Conservation (phyloP, 2,797 vertebrate genomes). For the Carapus acus region DNA sequence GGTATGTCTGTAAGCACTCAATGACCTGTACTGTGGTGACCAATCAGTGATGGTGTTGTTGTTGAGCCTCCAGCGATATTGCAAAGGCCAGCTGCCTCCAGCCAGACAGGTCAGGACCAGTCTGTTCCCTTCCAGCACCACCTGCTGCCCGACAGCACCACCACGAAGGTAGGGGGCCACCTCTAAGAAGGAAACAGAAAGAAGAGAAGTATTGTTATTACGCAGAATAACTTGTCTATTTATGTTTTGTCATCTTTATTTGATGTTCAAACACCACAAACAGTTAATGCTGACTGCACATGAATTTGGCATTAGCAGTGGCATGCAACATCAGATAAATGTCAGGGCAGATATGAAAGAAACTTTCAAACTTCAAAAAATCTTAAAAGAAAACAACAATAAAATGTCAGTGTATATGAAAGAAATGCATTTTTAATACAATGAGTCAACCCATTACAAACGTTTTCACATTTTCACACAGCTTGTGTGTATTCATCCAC, state of each 20-base stretch:
- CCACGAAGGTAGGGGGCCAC: constrained; percentile 89
- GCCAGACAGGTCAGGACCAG: constrained; percentile 96
- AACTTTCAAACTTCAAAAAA: constrained; percentile 8
- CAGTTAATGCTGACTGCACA: neutral
- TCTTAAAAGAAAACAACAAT: constrained; percentile 9
- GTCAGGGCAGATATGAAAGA: constrained; percentile 24
- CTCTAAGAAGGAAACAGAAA: constrained; percentile 52
- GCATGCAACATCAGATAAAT: constrained; percentile 31
- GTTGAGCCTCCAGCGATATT: constrained; percentile 95
- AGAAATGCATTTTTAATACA: no score
- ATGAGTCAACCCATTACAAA: no score
- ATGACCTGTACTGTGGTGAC: constrained; percentile 65
- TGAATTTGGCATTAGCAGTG: constrained; percentile 6
- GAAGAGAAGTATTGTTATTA: no score
- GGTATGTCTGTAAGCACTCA: neutral
- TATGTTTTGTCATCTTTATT: no score
- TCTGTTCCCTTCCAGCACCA: constrained; percentile 92
- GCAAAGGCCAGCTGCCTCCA: constrained; percentile 96
- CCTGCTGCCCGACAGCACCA: constrained; percentile 79
- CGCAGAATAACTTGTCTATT: no score
- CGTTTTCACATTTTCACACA: no score
- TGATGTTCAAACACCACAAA: constrained; percentile 11
- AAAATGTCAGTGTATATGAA: neutral
- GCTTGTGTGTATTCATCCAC: no score
- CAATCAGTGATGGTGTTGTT: constrained; percentile 76